Evolutionary conservation across 2,888 invertebrate species (phyloP), one percentile per base, ranked within the genome.

Genomic region (Drosophila niveifrons): DNA sequence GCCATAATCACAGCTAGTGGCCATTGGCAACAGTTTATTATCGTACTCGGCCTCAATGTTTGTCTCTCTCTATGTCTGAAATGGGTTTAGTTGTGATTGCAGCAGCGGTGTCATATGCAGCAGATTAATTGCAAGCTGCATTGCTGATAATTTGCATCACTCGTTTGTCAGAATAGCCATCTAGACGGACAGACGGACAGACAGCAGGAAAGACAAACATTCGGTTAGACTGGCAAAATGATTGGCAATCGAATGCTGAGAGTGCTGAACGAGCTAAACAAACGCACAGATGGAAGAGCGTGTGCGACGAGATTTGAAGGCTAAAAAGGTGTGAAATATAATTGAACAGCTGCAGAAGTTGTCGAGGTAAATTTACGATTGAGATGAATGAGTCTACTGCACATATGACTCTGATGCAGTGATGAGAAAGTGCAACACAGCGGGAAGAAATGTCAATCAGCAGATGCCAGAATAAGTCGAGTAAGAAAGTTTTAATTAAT

Each of bases 121-220:
- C 80, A 88, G 89, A 83, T 83, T 83, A 88, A 83, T 83, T 86
- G 83, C 88, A 67, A 78, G 62, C 88, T 78, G 83, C 83, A 83
- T 69, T 88, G 86, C 83, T 85, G 83, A 88, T 85, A 88, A 85
- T 85, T 72, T 79, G 80, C 81, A 78, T 61, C 57, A 55, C 41
- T 73, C 58, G 57, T 48, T 78, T 62, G 17, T 63, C 78, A 56
- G 52, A 63, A 66, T 10, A 59, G 75, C 74, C 57, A 55, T n/a
- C n/a, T n/a, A n/a, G n/a, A n/a, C n/a, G n/a, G n/a, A n/a, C n/a
- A n/a, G n/a, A n/a, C n/a, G n/a, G n/a, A 43, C n/a, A 4, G 43
- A 55, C 43, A n/a, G 15, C 29, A 1, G 10, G 2, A 31, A n/a
- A 23, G 39, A 53, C 29, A 10, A 23, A 23, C 23, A 1, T 13